Conservation (phyloP, 2,797 vertebrate species). For the Lepilemur septentrionalis region DNA sequence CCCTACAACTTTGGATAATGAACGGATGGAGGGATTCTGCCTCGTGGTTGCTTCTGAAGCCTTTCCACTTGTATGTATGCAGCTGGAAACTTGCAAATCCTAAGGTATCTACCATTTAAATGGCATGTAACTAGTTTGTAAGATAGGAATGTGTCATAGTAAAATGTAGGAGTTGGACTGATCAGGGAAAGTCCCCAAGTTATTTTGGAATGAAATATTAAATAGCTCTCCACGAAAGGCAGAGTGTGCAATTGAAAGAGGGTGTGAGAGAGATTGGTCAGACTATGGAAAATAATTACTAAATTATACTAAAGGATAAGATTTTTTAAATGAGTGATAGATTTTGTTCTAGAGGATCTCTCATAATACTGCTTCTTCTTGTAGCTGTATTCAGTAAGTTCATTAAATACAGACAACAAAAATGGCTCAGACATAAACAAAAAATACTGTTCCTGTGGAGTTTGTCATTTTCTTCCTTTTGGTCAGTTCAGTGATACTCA, state of each 20-base stretch:
- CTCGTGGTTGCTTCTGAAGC: background rate
- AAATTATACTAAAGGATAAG: background rate
- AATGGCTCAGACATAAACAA: background rate
- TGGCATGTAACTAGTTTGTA: background rate
- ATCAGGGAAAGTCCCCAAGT: background rate
- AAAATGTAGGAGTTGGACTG: background rate
- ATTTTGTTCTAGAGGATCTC: background rate
- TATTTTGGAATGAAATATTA: background rate
- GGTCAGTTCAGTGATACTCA: background rate
- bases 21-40: background rate
- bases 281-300: background rate
- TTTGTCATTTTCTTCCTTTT: background rate
- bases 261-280: background rate
- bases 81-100: background rate
- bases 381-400: background rate
- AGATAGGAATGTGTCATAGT: background rate
- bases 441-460: background rate
- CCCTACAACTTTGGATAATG: background rate
- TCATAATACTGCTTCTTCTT: background rate
- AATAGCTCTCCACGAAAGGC: background rate
- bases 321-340: background rate
- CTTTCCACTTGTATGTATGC: background rate
- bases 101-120: background rate
- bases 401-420: background rate
- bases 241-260: background rate